A percentile compares a stretch with the other conserved stretches of the same genome.
Evolutionary conservation across 2,888 invertebrate species (phyloP).

Genomic region (Lasioglossum calceatum): DNA sequence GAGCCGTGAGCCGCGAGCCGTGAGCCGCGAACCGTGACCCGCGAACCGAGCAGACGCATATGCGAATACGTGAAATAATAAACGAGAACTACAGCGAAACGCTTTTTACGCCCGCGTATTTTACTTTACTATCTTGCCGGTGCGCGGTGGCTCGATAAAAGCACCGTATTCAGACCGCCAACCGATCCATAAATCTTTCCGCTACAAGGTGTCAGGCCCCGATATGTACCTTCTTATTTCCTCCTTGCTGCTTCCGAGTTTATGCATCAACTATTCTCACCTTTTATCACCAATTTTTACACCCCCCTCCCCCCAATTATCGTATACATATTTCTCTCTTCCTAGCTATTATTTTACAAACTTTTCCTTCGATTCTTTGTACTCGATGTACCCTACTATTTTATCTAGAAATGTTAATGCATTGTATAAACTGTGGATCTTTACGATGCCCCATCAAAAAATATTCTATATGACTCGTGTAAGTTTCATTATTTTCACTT

Average conservation of each 20-base stretch:
- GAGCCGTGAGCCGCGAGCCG: constrained; percentile 11
- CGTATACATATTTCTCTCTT: too few species aligned
- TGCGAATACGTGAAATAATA: constrained; percentile 28
- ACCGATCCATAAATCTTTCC: background rate
- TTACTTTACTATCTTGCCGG: background rate
- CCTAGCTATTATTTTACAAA: background rate
- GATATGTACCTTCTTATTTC: background rate
- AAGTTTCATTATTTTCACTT: too few species aligned
- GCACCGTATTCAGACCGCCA: background rate
- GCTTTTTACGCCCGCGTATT: constrained; percentile 4
- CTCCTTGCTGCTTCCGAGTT: background rate
- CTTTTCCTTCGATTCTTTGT: background rate
- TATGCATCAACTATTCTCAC: background rate
- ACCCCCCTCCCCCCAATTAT: background rate
- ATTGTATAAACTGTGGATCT: background rate
- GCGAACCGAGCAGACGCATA: constrained; percentile 44
- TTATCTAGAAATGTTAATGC: background rate
- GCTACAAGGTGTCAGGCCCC: too few species aligned
- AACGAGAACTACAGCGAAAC: constrained; percentile 22
- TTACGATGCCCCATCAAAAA: background rate
- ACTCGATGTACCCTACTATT: background rate
- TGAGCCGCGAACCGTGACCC: background rate
- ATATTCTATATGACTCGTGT: too few species aligned
- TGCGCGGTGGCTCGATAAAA: background rate
- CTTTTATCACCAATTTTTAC: background rate